Evolutionary conservation across 2,888 invertebrate genomes (phyloP).

Genomic region (Cartodere bifasciata): DNA sequence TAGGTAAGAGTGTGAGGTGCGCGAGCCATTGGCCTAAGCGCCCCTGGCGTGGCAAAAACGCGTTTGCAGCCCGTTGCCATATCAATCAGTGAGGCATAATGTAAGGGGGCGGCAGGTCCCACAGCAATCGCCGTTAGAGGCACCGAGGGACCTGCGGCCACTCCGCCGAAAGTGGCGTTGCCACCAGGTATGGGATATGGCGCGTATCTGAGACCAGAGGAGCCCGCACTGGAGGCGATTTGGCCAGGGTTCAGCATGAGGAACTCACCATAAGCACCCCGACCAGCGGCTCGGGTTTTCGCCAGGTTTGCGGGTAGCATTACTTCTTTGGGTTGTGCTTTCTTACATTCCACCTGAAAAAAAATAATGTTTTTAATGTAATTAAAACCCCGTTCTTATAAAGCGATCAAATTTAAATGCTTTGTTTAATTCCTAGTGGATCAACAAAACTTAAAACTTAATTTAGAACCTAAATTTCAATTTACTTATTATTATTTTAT

Average conservation of each 20-base stretch:
- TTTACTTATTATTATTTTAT: too few species aligned
- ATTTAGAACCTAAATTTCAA: too few species aligned
- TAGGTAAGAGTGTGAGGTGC: constrained; percentile 48
- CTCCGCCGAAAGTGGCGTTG: constrained; percentile 21
- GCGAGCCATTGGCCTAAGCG: constrained; percentile 36
- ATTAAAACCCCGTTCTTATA: too few species aligned
- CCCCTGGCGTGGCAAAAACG: constrained; percentile 47
- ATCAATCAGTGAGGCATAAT: constrained; percentile 38
- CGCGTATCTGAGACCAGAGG: constrained; percentile 41
- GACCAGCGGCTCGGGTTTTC: constrained; percentile 88
- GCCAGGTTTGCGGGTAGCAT: constrained; percentile 97
- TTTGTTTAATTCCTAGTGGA: too few species aligned
- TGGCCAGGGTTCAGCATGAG: constrained; percentile 63
- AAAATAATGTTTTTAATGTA: constrained; percentile 12
- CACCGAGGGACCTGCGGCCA: constrained; percentile 23
- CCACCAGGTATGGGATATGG: constrained; percentile 47
- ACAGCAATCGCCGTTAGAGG: constrained; percentile 30
- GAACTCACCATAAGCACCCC: constrained; percentile 97
- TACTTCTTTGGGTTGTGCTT: constrained; percentile 99
- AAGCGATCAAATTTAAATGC: too few species aligned
- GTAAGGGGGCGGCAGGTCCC: constrained; percentile 30
- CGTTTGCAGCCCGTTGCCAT: constrained; percentile 41
- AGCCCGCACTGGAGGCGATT: constrained; percentile 34
- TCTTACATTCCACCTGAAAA: constrained; percentile 97
- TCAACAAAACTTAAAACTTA: too few species aligned